Percentiles rank a stretch among this genome's conserved stretches.
These are phyloP conservation scores for Notospermus geniculatus DNA, from an alignment of 1,140 invertebrate species.

Conservation along the genomic window DNA sequence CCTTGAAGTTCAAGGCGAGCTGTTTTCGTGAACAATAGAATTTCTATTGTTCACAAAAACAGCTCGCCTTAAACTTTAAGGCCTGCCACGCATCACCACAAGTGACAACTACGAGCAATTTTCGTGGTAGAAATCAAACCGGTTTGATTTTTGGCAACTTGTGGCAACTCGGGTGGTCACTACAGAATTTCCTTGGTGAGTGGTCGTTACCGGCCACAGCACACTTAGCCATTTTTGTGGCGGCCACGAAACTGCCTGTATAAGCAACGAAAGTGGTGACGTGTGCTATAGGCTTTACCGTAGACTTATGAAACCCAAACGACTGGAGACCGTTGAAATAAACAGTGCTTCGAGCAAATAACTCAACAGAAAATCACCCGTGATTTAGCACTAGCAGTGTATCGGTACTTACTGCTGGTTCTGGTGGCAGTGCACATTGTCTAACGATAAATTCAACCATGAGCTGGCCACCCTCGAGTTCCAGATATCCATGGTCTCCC, in stretches of 20 bases:
- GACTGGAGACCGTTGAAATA: neutral
- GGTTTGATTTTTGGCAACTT: too few relatives aligned
- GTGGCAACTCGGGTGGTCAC: too few relatives aligned
- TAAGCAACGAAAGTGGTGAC: neutral
- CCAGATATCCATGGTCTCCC: slow-evolving; percentile 73
- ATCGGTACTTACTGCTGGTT: slow-evolving; percentile 45
- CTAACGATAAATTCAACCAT: slow-evolving; percentile 80
- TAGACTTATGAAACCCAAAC: neutral
- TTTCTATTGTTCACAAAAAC: too few relatives aligned
- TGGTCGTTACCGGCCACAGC: too few relatives aligned
- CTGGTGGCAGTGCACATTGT: slow-evolving; percentile 65
- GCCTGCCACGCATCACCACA: neutral
- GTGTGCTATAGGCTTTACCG: too few relatives aligned
- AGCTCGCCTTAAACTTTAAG: too few relatives aligned
- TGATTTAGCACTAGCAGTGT: slow-evolving; percentile 6
- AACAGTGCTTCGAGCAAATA: neutral
- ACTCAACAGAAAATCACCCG: slow-evolving; percentile 19
- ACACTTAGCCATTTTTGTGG: too few relatives aligned
- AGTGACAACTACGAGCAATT: too few relatives aligned
- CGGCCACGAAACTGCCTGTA: neutral
- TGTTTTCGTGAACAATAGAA: too few relatives aligned
- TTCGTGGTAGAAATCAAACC: too few relatives aligned
- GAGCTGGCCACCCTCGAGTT: slow-evolving; percentile 65
- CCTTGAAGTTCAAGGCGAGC: neutral
- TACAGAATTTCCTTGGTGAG: too few relatives aligned